Evolutionary conservation across 2,113 vertebrate genomes (phyloP), one percentile per base, ranked within the genome.

Genomic region (Podiceps cristatus): DNA sequence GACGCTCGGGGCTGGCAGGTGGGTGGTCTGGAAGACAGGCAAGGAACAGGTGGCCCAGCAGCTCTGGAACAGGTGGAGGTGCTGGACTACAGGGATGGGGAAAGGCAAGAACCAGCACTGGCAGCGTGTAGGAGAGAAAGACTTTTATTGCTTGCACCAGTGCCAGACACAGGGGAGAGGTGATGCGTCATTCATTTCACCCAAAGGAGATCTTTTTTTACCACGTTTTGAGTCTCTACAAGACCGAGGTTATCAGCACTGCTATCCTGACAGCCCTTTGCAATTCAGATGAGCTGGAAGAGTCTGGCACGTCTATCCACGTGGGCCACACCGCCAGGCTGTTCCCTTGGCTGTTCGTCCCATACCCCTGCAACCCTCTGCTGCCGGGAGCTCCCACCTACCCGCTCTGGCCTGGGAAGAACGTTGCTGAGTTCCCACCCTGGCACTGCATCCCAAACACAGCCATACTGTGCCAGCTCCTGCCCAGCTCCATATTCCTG

Each of bases 381-480:
- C 60, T 56, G 52, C 5, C 2, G 0, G 47, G 67, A 90, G 33
- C 50, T 78, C n/a, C 0, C 1, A 60, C 22, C n/a, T 27, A 17
- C 49, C 44, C 22, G 33, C 28, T 47, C 14, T 7, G 47, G 45
- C 60, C 17, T 18, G 45, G 45, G 67, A 58, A 40, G 40, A 56
- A 55, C 78, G 67, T 40, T 86, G 35, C 56, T 24, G 64, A 18
- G 29, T 29, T 68, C 50, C 50, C 27, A 53, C 18, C 23, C n/a
- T 29, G 31, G 15, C 20, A 6, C 53, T 56, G 58, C 60, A 62
- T 45, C 67, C 86, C 60, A 49, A 66, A 53, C n/a, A 23, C 37
- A n/a, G 44, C 22, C 27, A 42, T 2, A 2, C 55, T 10, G 7
- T 47, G 40, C 77, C 66, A 42, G 29, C 37, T 86, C 59, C 86